Evolutionary conservation across 2,797 vertebrate genomes (phyloP), one percentile per base, ranked within the genome.

Genomic region (Pangasius larnaudii): DNA sequence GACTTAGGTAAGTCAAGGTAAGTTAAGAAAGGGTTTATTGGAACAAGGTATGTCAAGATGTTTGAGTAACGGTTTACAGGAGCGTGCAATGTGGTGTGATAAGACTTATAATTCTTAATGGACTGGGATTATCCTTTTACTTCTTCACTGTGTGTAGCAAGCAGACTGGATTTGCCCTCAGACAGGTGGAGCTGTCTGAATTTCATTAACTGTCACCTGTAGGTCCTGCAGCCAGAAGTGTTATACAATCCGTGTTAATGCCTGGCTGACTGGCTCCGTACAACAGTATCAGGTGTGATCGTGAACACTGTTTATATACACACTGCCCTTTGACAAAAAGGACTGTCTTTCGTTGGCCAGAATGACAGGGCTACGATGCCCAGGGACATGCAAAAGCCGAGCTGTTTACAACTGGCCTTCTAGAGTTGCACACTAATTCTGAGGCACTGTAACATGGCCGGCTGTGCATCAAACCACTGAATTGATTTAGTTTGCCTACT

Each of bases 251-350:
- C 61, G 0, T 89, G 85, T 61, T 67, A 24, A 90, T 89, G 88
- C 90, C 92, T 90, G 92, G 90, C 59, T 93, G 91, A 94, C 93
- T 91, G 91, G 89, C 87, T 91, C 49, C n/a, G 87, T 18, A 87
- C 89, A 90, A 69, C 13, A 36, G 72, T 94, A 92, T 93, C 94
- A 93, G 91, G 89, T 94, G 92, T 91, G 85, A 90, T 88, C 11
- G n/a, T 85, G 91, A 83, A 91, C 90, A 92, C 94, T 94, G 93
- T 93, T 93, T 93, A 79, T 93, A 95, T 91, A 93, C 93, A 92
- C 91, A 63, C 92, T 93, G 92, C 89, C 91, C 92, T 94, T 94
- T 93, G 91, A 95, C 93, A 93, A 91, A 89, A 89, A 92, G 90
- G 30, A 51, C 82, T 69, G 82, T 69, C 46, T 84, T 69, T 84